Conservation (phyloP, 1,140 invertebrate species). For the Magallana ariakensis region DNA sequence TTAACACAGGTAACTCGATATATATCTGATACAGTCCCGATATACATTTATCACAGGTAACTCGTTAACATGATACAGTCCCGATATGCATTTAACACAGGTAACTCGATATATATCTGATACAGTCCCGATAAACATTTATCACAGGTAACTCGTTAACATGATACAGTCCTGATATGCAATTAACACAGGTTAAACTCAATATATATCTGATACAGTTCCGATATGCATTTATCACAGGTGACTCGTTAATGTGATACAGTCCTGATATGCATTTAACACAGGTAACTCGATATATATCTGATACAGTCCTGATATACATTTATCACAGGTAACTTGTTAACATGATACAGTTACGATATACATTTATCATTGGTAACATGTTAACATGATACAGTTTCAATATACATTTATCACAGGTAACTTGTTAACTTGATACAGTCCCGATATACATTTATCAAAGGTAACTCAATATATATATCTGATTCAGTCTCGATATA, state of each 20-base stretch:
- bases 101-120: too few relatives aligned
- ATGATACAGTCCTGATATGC: neutral
- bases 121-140: neutral
- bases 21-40: conserved; percentile 88
- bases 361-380: neutral
- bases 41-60: neutral
- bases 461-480: too few relatives aligned
- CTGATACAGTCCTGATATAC: neutral
- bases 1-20: conserved; percentile 79
- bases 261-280: neutral
- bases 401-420: too few relatives aligned
- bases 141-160: neutral
- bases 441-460: too few relatives aligned
- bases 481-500: too few relatives aligned
- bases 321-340: neutral
- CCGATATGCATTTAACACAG: too few relatives aligned
- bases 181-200: too few relatives aligned
- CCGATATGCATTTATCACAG: neutral
- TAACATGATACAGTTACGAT: neutral
- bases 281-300: neutral
- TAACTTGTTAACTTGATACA: too few relatives aligned
- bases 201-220: too few relatives aligned
- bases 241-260: too few relatives aligned
- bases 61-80: too few relatives aligned
- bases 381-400: too few relatives aligned